phyloP scores from a whole-genome alignment of 1,140 invertebrate genomes.

The Drosophila sucinea region DNA sequence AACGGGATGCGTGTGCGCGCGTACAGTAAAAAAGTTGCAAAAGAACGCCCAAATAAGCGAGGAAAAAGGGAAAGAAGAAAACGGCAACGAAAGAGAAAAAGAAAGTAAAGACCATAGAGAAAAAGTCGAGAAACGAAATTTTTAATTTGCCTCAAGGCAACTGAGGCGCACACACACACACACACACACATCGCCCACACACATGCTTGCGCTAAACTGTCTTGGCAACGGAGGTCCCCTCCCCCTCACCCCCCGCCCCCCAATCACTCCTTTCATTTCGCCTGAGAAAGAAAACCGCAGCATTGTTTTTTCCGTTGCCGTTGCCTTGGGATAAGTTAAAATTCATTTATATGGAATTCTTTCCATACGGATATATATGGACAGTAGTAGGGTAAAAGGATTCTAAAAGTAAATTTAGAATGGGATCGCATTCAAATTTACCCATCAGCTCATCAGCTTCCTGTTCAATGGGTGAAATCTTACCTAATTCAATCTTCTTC shows the following conservation, averaged over 20 bases:
- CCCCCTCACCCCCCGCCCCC: no score
- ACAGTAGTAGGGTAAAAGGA: background rate
- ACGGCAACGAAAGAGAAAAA: conserved; percentile 44
- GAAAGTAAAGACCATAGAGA: conserved; percentile 68
- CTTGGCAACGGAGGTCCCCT: conserved; percentile 51
- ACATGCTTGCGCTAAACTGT: conserved; percentile 37
- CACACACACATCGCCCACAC: conserved; percentile 16
- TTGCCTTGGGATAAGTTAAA: conserved; percentile 16
- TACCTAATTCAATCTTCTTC: no score
- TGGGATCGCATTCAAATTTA: no score
- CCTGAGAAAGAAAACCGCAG: conserved; percentile 22
- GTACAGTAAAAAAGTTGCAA: conserved; percentile 3
- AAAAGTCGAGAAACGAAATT: conserved; percentile 79
- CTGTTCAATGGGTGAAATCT: no score
- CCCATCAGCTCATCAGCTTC: no score
- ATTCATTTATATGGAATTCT: conserved; percentile 23
- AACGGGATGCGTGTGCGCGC: conserved; percentile 8
- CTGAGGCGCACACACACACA: conserved; percentile 30
- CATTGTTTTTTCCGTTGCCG: conserved; percentile 56
- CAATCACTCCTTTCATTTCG: background rate
- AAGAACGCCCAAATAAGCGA: conserved; percentile 1
- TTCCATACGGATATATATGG: background rate
- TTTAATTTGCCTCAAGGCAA: conserved; percentile 79
- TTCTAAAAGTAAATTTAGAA: no score
- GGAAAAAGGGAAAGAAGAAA: conserved; percentile 19